Conservation (phyloP, 2,113 vertebrate species). For the Lutjanus erythropterus region DNA sequence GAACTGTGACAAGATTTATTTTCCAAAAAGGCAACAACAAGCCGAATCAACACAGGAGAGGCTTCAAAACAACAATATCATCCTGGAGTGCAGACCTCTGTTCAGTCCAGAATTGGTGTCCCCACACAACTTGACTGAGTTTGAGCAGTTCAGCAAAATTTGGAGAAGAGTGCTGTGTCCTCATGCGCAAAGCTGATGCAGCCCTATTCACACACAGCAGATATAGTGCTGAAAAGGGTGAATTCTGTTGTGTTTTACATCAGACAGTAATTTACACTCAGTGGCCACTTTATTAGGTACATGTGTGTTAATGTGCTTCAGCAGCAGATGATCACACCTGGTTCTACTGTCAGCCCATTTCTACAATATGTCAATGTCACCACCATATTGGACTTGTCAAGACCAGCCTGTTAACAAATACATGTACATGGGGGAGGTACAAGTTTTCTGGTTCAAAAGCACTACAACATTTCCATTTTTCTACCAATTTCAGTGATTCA, state of each 20-base stretch:
- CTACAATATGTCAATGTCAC: too few relatives aligned
- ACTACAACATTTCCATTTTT: too few relatives aligned
- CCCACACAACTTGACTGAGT: not conserved
- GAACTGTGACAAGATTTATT: not conserved
- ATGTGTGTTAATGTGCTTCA: too few relatives aligned
- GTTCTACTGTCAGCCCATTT: too few relatives aligned
- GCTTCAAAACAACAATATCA: not conserved
- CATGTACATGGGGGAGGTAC: too few relatives aligned
- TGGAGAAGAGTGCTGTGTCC: not conserved
- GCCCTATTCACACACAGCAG: not conserved
- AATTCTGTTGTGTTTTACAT: not conserved
- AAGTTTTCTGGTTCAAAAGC: too few relatives aligned
- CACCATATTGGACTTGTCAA: too few relatives aligned
- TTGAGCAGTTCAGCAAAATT: not conserved
- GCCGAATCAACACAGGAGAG: not conserved
- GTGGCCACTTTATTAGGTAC: not conserved
- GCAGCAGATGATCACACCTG: too few relatives aligned
- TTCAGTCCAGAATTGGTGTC: not conserved
- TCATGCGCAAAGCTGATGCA: not conserved
- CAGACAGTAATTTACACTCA: not conserved
- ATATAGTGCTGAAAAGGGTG: not conserved
- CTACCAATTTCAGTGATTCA: too few relatives aligned
- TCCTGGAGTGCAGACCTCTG: not conserved
- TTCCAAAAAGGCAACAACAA: not conserved
- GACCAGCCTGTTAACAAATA: too few relatives aligned